phyloP scores from a whole-genome alignment of 1,140 invertebrate genomes.

The Aphelenchoides fujianensis region DNA sequence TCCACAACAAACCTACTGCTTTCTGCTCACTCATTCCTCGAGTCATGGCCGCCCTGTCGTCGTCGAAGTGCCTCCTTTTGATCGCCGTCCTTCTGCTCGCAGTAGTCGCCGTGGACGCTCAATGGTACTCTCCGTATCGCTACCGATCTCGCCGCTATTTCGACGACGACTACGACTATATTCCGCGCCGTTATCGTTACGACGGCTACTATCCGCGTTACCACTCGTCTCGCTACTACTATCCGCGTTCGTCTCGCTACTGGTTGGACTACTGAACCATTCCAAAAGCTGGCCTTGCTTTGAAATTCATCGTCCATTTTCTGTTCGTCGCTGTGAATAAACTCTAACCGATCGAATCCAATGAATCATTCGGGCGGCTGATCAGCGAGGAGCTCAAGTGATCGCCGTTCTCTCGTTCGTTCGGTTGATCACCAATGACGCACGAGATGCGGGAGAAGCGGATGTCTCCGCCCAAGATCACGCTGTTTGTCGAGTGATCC shows the following conservation, averaged over 20 bases:
- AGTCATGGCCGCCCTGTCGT: background rate
- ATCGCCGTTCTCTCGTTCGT: too few species aligned
- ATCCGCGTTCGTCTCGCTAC: background rate
- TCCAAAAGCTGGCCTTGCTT: too few species aligned
- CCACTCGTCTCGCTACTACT: background rate
- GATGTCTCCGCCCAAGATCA: too few species aligned
- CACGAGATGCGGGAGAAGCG: too few species aligned
- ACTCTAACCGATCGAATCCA: too few species aligned
- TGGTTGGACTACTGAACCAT: background rate
- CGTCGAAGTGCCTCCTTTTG: background rate
- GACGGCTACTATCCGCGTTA: background rate
- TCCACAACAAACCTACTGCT: background rate
- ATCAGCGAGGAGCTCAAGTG: too few species aligned
- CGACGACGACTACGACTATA: background rate
- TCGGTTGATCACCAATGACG: too few species aligned
- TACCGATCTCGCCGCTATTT: background rate
- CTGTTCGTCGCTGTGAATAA: too few species aligned
- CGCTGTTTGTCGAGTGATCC: too few species aligned
- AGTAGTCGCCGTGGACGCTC: conserved; percentile 6
- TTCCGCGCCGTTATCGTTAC: background rate
- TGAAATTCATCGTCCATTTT: too few species aligned
- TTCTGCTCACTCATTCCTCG: background rate
- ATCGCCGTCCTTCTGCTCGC: background rate
- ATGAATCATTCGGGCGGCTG: too few species aligned
- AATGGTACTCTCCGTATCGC: conserved; percentile 4